These are phyloP conservation scores for Otolemur crassicaudatus DNA, from an alignment of 2,797 vertebrate genomes.

Conservation along the genomic window DNA sequence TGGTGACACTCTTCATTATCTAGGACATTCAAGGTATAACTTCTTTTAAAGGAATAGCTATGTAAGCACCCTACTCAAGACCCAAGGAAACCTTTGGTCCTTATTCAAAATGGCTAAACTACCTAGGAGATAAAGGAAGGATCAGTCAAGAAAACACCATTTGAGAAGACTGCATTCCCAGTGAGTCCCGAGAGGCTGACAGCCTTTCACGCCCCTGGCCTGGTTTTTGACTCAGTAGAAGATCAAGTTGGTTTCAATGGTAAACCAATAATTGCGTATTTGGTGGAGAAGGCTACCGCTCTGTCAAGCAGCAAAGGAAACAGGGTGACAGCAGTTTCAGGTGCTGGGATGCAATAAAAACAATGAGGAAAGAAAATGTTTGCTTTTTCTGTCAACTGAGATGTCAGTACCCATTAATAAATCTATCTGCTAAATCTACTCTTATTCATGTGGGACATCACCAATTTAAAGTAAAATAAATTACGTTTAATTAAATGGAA, in stretches of 20 bases:
- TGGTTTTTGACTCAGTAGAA: conserved; percentile 32
- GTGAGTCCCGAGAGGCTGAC: background rate
- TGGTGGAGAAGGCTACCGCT: conserved; percentile 51
- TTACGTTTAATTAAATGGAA: conserved; percentile 92
- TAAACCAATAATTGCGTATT: conserved; percentile 40
- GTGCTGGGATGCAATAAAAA: conserved; percentile 84
- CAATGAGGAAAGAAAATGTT: conserved; percentile 86
- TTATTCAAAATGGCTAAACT: background rate
- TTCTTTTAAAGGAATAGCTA: conserved; percentile 4
- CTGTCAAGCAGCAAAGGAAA: conserved; percentile 50
- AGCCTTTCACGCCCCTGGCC: background rate
- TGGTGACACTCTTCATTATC: background rate
- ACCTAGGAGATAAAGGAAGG: background rate
- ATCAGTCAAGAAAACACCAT: background rate
- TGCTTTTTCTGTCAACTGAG: conserved; percentile 86
- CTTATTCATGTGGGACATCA: conserved; percentile 90
- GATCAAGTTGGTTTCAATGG: background rate
- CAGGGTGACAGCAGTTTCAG: conserved; percentile 77
- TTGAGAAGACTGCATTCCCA: background rate
- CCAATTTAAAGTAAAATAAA: conserved; percentile 91
- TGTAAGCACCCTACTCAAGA: background rate
- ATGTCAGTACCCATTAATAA: conserved; percentile 90
- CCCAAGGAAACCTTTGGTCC: background rate
- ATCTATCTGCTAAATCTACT: conserved; percentile 89
- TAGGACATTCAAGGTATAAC: background rate